Percentiles rank a stretch among this genome's conserved stretches.
These are phyloP conservation scores for Eunapius fragilis DNA, from an alignment of 37 sponge, comb jelly and placozoan genomes.

Conservation along the genomic window DNA sequence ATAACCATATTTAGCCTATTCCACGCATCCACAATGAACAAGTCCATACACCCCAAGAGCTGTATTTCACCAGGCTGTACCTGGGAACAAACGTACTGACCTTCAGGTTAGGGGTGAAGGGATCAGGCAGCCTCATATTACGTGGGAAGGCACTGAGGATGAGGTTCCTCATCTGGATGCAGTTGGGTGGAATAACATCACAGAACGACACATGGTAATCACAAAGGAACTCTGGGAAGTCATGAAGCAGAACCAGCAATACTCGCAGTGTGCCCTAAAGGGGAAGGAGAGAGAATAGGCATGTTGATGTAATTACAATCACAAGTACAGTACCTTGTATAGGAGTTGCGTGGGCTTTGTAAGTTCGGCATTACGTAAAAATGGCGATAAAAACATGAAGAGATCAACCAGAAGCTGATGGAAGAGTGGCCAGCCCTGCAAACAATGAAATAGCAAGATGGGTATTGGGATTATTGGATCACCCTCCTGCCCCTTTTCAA, in stretches of 20 bases:
- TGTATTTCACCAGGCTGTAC: no score
- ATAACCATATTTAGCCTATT: no score
- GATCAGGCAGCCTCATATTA: constrained; percentile 98
- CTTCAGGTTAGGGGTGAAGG: constrained; percentile 99
- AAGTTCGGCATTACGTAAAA: constrained; percentile 97
- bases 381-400: constrained; percentile 96
- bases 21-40: no score
- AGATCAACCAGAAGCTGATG: constrained; percentile 95
- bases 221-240: constrained; percentile 99
- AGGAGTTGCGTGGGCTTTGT: constrained; percentile 88
- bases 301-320: not conserved
- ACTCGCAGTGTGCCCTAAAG: constrained; percentile 93
- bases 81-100: no score
- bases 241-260: constrained; percentile 96
- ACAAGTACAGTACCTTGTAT: constrained; percentile 85
- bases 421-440: constrained; percentile 94
- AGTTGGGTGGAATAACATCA: constrained; percentile 99
- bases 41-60: no score
- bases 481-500: no score
- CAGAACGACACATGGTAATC: constrained; percentile 99
- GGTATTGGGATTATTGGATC: no score
- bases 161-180: constrained; percentile 98
- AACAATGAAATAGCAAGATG: not conserved
- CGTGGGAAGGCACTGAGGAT: constrained; percentile 98
- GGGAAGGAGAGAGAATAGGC: not conserved